Evolutionary conservation across 2,888 invertebrate genomes (phyloP).

Genomic region (Lochmaea crataegi): DNA sequence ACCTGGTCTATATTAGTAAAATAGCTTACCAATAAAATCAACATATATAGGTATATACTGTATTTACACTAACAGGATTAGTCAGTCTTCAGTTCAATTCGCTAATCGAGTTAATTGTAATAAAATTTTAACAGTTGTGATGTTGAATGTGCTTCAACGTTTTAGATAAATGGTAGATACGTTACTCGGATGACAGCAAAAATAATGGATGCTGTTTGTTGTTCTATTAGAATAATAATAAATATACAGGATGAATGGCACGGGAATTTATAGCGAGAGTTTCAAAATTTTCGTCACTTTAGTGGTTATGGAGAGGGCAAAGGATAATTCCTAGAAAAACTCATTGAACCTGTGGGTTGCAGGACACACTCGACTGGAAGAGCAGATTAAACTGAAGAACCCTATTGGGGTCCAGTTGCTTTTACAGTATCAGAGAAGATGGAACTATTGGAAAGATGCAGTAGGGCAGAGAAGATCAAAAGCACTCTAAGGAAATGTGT

Average conservation of each 20-base stretch:
- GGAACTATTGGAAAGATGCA: no score
- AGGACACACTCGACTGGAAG: no score
- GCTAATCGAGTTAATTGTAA: conserved; percentile 52
- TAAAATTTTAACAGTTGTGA: conserved; percentile 51
- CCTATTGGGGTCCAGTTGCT: no score
- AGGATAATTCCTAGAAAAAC: no score
- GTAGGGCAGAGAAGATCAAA: no score
- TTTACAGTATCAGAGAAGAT: no score
- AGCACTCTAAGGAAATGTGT: no score
- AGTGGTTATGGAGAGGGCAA: no score
- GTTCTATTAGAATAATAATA: background rate
- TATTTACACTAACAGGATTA: conserved; percentile 55
- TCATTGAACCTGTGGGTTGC: no score
- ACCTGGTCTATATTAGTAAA: background rate
- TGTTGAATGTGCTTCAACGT: conserved; percentile 31
- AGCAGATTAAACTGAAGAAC: no score
- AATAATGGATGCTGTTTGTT: background rate
- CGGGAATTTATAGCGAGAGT: no score
- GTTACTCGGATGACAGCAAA: background rate
- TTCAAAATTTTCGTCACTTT: no score
- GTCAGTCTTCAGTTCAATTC: conserved; percentile 45
- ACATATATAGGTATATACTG: conserved; percentile 48
- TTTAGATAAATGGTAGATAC: conserved; percentile 19
- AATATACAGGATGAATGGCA: background rate
- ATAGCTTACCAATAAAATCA: conserved; percentile 48